Percentiles rank a stretch among this genome's conserved stretches.
phyloP scores from a whole-genome alignment of 2,888 invertebrate species.

The Leucophora obtusa region DNA sequence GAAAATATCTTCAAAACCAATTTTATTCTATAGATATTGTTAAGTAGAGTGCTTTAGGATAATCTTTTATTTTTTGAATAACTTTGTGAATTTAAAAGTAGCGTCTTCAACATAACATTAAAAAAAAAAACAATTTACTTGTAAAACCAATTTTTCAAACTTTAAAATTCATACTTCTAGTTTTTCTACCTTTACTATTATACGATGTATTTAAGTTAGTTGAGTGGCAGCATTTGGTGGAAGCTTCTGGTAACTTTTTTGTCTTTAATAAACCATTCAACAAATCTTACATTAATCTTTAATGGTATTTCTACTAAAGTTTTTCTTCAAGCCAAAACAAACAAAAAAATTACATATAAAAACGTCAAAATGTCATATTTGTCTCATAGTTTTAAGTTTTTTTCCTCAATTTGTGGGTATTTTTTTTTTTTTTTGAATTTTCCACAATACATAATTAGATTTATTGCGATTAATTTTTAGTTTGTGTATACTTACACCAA shows the following conservation, averaged over 20 bases:
- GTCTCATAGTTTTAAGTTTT: conserved; percentile 56
- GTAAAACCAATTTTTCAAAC: too few relatives aligned
- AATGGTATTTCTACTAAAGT: conserved; percentile 31
- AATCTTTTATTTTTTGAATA: too few relatives aligned
- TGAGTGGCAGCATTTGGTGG: not conserved
- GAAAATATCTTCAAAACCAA: too few relatives aligned
- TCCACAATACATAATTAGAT: not conserved
- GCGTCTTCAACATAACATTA: not conserved
- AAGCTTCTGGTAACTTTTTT: conserved; percentile 14
- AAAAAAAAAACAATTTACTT: not conserved
- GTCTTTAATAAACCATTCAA: conserved; percentile 21
- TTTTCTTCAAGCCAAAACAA: conserved; percentile 7
- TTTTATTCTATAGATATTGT: too few relatives aligned
- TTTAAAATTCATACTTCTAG: too few relatives aligned
- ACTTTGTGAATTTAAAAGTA: not conserved
- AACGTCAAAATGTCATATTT: conserved; percentile 68
- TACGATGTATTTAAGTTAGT: not conserved
- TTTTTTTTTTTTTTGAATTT: not conserved
- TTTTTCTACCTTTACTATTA: not conserved
- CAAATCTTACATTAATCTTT: conserved; percentile 36
- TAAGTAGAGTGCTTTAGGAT: too few relatives aligned
- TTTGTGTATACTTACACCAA: conserved; percentile 88
- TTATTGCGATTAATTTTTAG: conserved; percentile 8
- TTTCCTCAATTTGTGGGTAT: not conserved
- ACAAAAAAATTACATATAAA: conserved; percentile 12